Conservation (phyloP, 2,797 vertebrate species). For the Streptopelia turtur region DNA sequence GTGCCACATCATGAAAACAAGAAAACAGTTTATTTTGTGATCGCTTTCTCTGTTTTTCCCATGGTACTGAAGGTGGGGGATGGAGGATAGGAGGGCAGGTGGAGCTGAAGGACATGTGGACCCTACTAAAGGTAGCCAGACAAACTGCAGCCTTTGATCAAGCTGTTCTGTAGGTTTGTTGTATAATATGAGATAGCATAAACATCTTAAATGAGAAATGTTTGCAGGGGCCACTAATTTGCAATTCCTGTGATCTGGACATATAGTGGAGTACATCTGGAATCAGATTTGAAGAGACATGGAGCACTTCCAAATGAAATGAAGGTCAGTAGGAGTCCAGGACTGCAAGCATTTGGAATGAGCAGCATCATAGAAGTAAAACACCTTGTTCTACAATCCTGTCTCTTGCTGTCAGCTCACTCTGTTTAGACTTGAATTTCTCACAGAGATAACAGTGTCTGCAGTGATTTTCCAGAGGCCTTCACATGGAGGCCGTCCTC, state of each 20-base stretch:
- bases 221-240: not conserved
- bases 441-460: not conserved
- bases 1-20: not conserved
- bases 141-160: not conserved
- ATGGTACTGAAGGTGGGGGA: not conserved
- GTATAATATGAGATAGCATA: not conserved
- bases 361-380: not conserved
- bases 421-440: not conserved
- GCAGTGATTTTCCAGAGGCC: not conserved
- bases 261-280: not conserved
- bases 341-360: not conserved
- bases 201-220: not conserved
- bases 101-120: not conserved
- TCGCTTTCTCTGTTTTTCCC: not conserved
- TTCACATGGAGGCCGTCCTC: constrained; percentile 31
- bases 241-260: not conserved
- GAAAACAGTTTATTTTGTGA: not conserved
- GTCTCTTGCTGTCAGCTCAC: not conserved
- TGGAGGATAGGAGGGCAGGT: not conserved
- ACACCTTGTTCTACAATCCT: not conserved
- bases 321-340: not conserved
- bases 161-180: not conserved
- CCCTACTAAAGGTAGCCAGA: not conserved
- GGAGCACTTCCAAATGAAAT: not conserved
- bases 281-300: not conserved